A percentile compares a stretch with the other conserved stretches of the same genome.
Evolutionary conservation across 2,797 vertebrate genomes (phyloP).

Genomic region (Serranus cabrilla): DNA sequence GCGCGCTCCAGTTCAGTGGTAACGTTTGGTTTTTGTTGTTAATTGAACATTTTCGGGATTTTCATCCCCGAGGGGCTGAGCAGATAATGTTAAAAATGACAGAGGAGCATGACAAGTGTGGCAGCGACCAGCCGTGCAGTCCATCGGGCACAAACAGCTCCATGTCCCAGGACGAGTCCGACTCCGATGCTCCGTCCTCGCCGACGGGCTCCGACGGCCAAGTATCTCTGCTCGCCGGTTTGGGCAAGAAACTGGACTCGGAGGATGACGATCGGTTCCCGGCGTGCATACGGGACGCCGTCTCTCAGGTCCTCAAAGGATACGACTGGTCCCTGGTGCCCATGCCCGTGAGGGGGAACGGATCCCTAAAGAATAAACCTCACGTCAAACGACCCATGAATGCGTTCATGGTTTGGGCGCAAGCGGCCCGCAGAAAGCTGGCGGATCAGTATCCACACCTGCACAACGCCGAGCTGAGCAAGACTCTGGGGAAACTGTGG

Average conservation of each 20-base stretch:
- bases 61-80: constrained; percentile 26
- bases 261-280: constrained; percentile 96
- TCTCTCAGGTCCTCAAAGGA: constrained; percentile 97
- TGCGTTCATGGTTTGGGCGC: constrained; percentile 96
- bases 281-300: constrained; percentile 96
- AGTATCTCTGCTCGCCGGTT: constrained; percentile 75
- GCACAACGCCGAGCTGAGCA: constrained; percentile 97
- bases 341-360: constrained; percentile 93
- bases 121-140: constrained; percentile 91
- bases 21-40: constrained; percentile 24
- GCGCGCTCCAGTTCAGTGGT: constrained; percentile 24
- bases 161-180: constrained; percentile 94
- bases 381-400: constrained; percentile 96
- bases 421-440: constrained; percentile 93
- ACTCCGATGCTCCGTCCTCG: constrained; percentile 93
- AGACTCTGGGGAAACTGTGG: constrained; percentile 96
- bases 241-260: constrained; percentile 86
- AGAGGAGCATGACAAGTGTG: constrained; percentile 90
- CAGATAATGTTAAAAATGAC: constrained; percentile 92
- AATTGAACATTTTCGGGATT: constrained; percentile 45
- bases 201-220: constrained; percentile 87
- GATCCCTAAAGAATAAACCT: constrained; percentile 93
- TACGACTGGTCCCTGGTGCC: constrained; percentile 99
- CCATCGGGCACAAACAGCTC: constrained; percentile 92
- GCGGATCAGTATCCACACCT: constrained; percentile 97